A percentile compares a stretch with the other conserved stretches of the same genome.
Evolutionary conservation across 2,113 vertebrate genomes (phyloP).

Genomic region (Todiramphus chloris): DNA sequence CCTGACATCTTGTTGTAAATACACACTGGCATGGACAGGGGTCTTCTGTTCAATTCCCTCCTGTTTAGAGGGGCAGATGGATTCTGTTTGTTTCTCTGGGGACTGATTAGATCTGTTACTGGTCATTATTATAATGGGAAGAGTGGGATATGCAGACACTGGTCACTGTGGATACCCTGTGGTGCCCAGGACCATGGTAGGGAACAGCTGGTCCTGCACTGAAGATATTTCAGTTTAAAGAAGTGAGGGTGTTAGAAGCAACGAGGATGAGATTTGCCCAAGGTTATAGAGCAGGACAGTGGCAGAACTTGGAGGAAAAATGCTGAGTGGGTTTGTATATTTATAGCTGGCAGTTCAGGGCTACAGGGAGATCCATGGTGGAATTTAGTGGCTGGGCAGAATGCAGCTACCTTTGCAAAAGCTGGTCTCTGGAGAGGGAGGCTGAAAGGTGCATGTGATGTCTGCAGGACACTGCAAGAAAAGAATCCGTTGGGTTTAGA

Average conservation of each 20-base stretch:
- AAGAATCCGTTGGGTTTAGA: background rate
- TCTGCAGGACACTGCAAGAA: background rate
- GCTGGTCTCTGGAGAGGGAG: background rate
- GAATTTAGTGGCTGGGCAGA: background rate
- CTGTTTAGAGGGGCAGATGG: background rate
- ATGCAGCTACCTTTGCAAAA: conserved; percentile 14
- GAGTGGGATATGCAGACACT: background rate
- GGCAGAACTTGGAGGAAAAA: background rate
- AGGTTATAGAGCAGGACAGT: background rate
- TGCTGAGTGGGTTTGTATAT: conserved; percentile 35
- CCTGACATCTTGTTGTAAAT: background rate
- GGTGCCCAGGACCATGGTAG: background rate
- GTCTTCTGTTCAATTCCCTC: background rate
- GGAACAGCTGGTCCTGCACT: background rate
- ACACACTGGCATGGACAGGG: fast-evolving
- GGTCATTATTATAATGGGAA: background rate
- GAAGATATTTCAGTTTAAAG: background rate
- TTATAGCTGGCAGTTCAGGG: conserved; percentile 29
- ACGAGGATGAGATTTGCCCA: background rate
- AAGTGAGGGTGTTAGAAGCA: background rate
- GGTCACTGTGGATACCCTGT: fast-evolving
- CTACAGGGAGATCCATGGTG: background rate
- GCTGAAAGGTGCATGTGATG: background rate
- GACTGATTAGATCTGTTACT: background rate
- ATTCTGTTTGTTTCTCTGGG: background rate